Evolutionary conservation across 2,888 invertebrate species (phyloP).

Genomic region (Spilarctia lutea): DNA sequence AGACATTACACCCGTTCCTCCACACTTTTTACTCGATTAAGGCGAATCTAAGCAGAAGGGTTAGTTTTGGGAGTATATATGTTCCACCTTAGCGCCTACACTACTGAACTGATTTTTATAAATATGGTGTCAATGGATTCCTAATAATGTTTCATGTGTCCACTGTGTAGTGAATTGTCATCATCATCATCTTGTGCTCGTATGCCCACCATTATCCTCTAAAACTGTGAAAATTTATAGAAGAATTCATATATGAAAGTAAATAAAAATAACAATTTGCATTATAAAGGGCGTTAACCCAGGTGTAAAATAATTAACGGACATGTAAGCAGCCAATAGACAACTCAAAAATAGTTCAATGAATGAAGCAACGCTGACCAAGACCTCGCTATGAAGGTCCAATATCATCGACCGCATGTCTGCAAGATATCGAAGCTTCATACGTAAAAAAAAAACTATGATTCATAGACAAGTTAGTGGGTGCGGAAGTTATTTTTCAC

Average conservation of each 20-base stretch:
- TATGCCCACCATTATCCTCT: too few species aligned
- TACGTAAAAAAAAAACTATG: constrained; percentile 15
- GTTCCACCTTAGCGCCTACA: too few species aligned
- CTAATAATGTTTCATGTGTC: too few species aligned
- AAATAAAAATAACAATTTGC: background rate
- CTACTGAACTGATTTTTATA: too few species aligned
- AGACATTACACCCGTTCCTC: too few species aligned
- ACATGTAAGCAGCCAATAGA: constrained; percentile 32
- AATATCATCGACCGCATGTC: constrained; percentile 59
- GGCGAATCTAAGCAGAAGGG: too few species aligned
- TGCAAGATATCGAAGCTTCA: constrained; percentile 15
- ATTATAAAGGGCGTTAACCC: constrained; percentile 36
- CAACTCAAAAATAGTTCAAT: constrained; percentile 43
- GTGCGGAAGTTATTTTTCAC: constrained; percentile 2
- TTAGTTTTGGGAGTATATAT: too few species aligned
- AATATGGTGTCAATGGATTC: too few species aligned
- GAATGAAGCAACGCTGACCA: constrained; percentile 45
- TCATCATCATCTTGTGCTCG: too few species aligned
- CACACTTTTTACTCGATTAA: too few species aligned
- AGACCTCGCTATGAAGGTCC: constrained; percentile 52
- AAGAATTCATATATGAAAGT: background rate
- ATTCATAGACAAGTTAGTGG: constrained; percentile 17
- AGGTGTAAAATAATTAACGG: constrained; percentile 36
- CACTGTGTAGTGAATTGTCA: too few species aligned
- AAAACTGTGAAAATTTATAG: too few species aligned